Conservation (phyloP, 2,888 invertebrate species). For the Meghimatium bilineatum region DNA sequence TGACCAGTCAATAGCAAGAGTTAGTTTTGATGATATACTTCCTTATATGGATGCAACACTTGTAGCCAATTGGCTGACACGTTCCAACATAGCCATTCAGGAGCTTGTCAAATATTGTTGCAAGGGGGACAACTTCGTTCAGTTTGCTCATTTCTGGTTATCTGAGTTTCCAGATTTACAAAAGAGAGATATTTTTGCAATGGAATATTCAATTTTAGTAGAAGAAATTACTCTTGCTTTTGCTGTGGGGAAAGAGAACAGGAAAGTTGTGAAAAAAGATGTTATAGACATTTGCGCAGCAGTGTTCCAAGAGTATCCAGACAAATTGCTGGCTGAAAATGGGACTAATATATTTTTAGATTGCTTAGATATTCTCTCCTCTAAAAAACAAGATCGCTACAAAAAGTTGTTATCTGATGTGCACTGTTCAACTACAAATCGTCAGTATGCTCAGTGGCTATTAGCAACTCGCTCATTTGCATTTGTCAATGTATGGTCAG, state of each 20-base stretch:
- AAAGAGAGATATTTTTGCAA: constrained; percentile 71
- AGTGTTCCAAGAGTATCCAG: constrained; percentile 74
- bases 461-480: constrained; percentile 74
- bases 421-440: constrained; percentile 71
- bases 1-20: constrained; percentile 44
- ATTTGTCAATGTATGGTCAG: constrained; percentile 73
- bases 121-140: constrained; percentile 71
- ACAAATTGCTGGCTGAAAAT: constrained; percentile 66
- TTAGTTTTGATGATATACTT: constrained; percentile 73
- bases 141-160: constrained; percentile 76
- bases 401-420: constrained; percentile 73
- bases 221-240: constrained; percentile 74
- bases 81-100: constrained; percentile 68
- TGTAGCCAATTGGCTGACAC: constrained; percentile 72
- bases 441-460: constrained; percentile 75
- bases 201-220: constrained; percentile 72
- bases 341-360: constrained; percentile 73
- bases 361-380: constrained; percentile 72
- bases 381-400: constrained; percentile 68
- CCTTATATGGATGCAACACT: constrained; percentile 74
- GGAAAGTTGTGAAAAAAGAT: constrained; percentile 66
- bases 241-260: constrained; percentile 67
- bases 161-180: constrained; percentile 71
- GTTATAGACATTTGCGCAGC: constrained; percentile 70
- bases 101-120: constrained; percentile 69